phyloP scores from a whole-genome alignment of 2,888 invertebrate genomes.

The Macrosoma leucophasiata region DNA sequence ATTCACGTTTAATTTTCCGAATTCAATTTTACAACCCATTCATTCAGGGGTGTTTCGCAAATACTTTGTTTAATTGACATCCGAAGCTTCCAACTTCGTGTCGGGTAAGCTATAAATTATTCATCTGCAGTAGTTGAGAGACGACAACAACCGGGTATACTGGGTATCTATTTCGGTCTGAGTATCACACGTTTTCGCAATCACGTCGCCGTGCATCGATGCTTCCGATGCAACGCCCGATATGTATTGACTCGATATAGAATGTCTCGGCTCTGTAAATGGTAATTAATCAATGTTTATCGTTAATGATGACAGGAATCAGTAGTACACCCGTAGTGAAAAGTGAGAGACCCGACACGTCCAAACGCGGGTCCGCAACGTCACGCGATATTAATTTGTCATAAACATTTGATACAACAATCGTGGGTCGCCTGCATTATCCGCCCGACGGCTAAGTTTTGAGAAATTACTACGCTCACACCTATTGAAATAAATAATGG shows the following conservation, averaged over 20 bases:
- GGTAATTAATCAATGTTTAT: conserved; percentile 58
- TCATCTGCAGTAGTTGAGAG: conserved; percentile 41
- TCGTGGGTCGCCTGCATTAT: too few species aligned
- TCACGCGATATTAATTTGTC: conserved; percentile 54
- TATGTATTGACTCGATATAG: conserved; percentile 45
- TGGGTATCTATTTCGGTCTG: conserved; percentile 34
- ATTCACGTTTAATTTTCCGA: conserved; percentile 60
- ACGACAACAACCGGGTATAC: conserved; percentile 40
- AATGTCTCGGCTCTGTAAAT: conserved; percentile 46
- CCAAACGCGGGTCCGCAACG: conserved; percentile 28
- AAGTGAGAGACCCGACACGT: conserved; percentile 33
- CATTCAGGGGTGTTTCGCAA: conserved; percentile 51
- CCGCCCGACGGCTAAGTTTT: too few species aligned
- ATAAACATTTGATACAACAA: conserved; percentile 34
- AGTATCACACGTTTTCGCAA: too few species aligned
- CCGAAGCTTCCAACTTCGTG: conserved; percentile 41
- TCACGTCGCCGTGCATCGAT: conserved; percentile 12
- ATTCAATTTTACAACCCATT: conserved; percentile 59
- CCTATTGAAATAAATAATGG: too few species aligned
- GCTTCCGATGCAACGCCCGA: conserved; percentile 3
- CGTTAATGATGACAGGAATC: conserved; percentile 53
- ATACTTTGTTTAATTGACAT: conserved; percentile 61
- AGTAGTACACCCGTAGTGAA: conserved; percentile 36
- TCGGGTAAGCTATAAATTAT: conserved; percentile 45
- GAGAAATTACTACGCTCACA: conserved; percentile 4